Evolutionary conservation across 1,140 invertebrate species (phyloP).

Genomic region (Pseudachorutes palmiensis): DNA sequence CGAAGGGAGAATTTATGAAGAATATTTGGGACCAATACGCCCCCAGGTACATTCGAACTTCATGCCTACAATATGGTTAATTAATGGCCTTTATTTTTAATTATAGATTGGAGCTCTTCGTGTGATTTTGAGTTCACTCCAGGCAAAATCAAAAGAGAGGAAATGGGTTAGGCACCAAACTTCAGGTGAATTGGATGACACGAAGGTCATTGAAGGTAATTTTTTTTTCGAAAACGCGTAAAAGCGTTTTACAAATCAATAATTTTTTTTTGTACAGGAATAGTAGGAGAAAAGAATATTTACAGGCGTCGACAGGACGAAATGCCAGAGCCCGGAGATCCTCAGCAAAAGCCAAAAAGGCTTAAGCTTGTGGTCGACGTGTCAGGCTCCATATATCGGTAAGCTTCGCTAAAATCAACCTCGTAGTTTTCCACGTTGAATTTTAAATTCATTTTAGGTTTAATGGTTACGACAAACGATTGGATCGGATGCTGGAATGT

Average conservation of each 20-base stretch:
- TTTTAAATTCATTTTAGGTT: constrained; percentile 50
- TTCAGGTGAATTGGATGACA: constrained; percentile 88
- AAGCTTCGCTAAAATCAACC: too few species aligned
- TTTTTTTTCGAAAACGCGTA: not conserved
- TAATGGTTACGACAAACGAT: constrained; percentile 83
- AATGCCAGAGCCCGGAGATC: constrained; percentile 72
- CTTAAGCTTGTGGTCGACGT: constrained; percentile 86
- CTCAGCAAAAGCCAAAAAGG: constrained; percentile 77
- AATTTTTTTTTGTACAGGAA: constrained; percentile 43
- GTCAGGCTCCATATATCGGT: constrained; percentile 92
- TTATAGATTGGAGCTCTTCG: constrained; percentile 51
- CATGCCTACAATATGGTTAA: not conserved
- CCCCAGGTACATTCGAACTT: constrained; percentile 55
- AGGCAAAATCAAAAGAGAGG: constrained; percentile 87
- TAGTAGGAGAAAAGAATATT: constrained; percentile 85
- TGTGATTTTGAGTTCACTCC: constrained; percentile 58
- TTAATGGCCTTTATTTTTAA: constrained; percentile 3
- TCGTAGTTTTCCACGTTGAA: not conserved
- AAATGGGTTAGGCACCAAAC: constrained; percentile 89
- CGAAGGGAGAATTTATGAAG: constrained; percentile 78
- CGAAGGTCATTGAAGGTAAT: constrained; percentile 84
- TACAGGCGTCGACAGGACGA: constrained; percentile 73
- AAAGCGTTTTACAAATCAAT: too few species aligned
- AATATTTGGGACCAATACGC: constrained; percentile 67
- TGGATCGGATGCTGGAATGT: constrained; percentile 86